phyloP scores from a whole-genome alignment of 2,113 vertebrate genomes.

The Miniopterus natalensis region DNA sequence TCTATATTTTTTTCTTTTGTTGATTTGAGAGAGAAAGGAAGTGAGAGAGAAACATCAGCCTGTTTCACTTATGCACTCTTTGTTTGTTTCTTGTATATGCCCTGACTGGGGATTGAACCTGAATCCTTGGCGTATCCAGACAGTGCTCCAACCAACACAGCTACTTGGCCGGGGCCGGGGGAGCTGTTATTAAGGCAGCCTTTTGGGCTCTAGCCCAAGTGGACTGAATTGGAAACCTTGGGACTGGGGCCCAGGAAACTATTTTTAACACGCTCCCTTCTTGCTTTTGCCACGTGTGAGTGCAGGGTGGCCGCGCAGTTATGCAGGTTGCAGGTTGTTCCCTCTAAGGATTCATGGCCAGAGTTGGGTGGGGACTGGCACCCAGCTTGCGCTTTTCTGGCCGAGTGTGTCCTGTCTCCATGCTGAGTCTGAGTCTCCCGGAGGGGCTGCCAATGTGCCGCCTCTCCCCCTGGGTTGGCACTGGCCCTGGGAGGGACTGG shows the following conservation, averaged over 20 bases:
- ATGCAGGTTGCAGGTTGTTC: neutral
- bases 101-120: neutral
- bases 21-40: neutral
- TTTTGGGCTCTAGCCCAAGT: neutral
- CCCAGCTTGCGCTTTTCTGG: neutral
- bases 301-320: neutral
- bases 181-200: neutral
- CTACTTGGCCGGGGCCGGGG: too few species aligned
- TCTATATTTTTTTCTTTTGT: neutral
- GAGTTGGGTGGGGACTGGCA: neutral
- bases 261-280: slow-evolving; percentile 7
- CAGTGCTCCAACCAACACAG: too few species aligned
- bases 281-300: neutral
- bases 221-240: neutral
- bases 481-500: neutral
- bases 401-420: rapidly evolving
- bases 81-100: neutral
- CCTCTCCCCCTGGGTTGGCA: neutral
- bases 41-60: too few species aligned
- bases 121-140: neutral
- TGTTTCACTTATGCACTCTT: too few species aligned
- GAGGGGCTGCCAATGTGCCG: neutral
- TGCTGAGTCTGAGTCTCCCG: rapidly evolving
- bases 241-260: slow-evolving; percentile 10
- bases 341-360: neutral